phyloP scores from a whole-genome alignment of 2,113 vertebrate species.

The Lates calcarifer region DNA sequence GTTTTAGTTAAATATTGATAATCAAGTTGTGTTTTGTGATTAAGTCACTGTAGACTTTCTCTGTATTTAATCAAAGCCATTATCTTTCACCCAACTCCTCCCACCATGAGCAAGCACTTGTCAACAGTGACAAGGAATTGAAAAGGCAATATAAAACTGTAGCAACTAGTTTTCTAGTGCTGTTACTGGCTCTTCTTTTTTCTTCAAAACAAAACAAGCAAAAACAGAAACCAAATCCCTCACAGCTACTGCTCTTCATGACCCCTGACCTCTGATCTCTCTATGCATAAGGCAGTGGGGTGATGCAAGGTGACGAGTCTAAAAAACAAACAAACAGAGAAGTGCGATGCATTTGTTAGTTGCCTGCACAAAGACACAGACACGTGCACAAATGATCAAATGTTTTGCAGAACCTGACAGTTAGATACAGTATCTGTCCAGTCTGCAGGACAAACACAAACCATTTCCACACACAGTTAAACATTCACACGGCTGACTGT shows the following conservation, averaged over 20 bases:
- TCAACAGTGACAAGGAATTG: too few species aligned
- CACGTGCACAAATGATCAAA: not conserved
- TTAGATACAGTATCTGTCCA: not conserved
- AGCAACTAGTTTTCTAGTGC: not conserved
- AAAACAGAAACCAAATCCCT: not conserved
- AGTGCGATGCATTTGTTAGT: not conserved
- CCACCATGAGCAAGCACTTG: too few species aligned
- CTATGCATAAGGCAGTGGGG: accelerated
- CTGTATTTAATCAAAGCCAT: too few species aligned
- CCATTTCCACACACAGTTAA: constrained; percentile 38
- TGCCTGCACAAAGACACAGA: not conserved
- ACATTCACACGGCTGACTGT: constrained; percentile 42
- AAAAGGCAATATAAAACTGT: too few species aligned
- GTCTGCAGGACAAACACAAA: constrained; percentile 42
- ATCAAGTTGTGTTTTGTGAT: too few species aligned
- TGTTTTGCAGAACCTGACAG: not conserved
- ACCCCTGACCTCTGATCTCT: not conserved
- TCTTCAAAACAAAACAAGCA: not conserved
- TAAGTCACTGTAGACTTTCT: too few species aligned
- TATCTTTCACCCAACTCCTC: too few species aligned
- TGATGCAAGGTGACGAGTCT: not conserved
- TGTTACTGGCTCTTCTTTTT: not conserved
- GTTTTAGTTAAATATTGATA: too few species aligned
- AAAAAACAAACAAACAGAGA: too few species aligned
- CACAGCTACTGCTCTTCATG: not conserved